phyloP scores from a whole-genome alignment of 2,113 vertebrate genomes.

The Cygnus buccinator region DNA sequence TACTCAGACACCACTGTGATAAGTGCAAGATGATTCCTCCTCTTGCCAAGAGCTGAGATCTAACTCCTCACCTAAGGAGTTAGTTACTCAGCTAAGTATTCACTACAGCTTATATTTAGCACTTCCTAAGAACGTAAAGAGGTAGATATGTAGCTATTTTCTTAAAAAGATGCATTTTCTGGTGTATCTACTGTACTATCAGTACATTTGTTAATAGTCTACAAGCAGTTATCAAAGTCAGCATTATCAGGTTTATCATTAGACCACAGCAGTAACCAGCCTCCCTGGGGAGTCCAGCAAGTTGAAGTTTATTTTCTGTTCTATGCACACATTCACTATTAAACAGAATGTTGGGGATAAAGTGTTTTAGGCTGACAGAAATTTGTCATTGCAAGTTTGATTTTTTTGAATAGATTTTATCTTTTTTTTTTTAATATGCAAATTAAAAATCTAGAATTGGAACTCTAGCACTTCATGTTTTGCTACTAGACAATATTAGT shows the following conservation, averaged over 20 bases:
- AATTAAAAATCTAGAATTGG: not conserved
- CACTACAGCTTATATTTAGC: not conserved
- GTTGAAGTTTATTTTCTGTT: not conserved
- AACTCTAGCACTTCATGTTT: not conserved
- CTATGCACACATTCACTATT: not conserved
- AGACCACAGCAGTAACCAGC: not conserved
- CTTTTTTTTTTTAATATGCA: not conserved
- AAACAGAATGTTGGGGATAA: not conserved
- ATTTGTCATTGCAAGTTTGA: no score
- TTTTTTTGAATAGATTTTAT: not conserved
- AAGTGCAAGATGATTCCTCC: not conserved
- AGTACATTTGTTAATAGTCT: not conserved
- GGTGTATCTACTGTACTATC: not conserved
- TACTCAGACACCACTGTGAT: rapidly evolving
- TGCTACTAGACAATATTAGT: not conserved
- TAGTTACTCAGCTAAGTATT: not conserved
- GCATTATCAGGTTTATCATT: not conserved
- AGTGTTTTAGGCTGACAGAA: not conserved
- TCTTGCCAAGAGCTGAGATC: not conserved
- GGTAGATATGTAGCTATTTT: not conserved
- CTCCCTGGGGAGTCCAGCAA: not conserved
- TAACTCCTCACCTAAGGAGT: not conserved
- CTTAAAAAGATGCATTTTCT: not conserved
- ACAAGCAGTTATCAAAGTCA: not conserved
- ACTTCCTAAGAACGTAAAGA: not conserved